These are phyloP conservation scores for Popillia japonica DNA, from an alignment of 1,140 invertebrate genomes.

Conservation along the genomic window DNA sequence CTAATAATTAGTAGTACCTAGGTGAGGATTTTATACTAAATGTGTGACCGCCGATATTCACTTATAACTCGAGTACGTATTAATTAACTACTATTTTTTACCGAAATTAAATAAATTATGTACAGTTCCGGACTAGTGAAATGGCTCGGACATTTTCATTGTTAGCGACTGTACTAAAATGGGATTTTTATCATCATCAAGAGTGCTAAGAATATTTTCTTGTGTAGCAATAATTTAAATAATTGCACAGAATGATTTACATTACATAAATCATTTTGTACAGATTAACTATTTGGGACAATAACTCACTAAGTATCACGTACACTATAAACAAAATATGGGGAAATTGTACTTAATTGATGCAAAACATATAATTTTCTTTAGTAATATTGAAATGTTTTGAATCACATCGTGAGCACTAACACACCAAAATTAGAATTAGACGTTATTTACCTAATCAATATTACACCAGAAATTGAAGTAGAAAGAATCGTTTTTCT, in stretches of 20 bases:
- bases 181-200: too few species aligned
- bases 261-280: too few species aligned
- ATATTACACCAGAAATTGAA: not conserved
- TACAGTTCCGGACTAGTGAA: not conserved
- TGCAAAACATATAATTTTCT: not conserved
- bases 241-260: too few species aligned
- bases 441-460: not conserved
- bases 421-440: not conserved
- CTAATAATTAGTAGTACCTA: not conserved
- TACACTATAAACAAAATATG: not conserved
- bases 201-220: too few species aligned
- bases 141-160: not conserved
- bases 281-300: not conserved
- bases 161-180: too few species aligned
- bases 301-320: not conserved
- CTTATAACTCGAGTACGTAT: not conserved
- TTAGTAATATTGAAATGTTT: not conserved
- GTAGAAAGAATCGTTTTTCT: not conserved
- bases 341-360: not conserved
- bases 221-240: too few species aligned
- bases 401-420: not conserved
- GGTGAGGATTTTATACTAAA: slow-evolving; percentile 19
- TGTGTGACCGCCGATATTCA: slow-evolving; percentile 2
- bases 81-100: not conserved
- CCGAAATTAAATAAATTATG: slow-evolving; percentile 4